Evolutionary conservation across 1,140 invertebrate genomes (phyloP), one percentile per base, ranked within the genome.

Genomic region (Cotesia chilonis): DNA sequence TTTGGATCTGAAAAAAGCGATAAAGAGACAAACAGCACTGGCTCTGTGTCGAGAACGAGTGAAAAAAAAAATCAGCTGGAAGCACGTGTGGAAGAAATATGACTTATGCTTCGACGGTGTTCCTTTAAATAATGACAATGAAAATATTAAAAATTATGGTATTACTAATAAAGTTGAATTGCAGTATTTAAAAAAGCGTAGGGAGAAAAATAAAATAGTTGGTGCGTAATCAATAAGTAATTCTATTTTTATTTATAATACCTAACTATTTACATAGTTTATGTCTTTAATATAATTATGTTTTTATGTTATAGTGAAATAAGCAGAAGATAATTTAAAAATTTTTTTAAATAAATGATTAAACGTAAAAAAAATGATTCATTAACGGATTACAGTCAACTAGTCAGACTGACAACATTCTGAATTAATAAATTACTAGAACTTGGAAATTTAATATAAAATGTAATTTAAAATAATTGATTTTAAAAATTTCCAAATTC

Each of bases 1-100:
- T 6, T 55, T 83, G 0, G 84, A 86, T 72, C 70, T 87, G 0
- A 87, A 87, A 61, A 86, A 82, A 75, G 83, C 86, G 4, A 75
- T 87, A 12, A 82, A 82, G 71, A 69, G 80, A n/a, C 76, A 85
- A 61, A 85, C 83, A 51, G 82, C 79, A 74, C 78, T 86, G 54
- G 77, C 80, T 12, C 60, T 87, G 0, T 81, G 80, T 61, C 80
- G 86, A 70, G 81, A 85, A 57, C 78, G 82, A 4, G 69, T 84
- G 1, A 81, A 74, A 2, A 83, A 80, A 47, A 86, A 85, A 73
- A 84, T 86, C 38, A 87, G 84, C 68, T 87, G 86, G 86, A 87
- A 82, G 69, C 80, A 84, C n/a, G 63, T 87, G 35, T 87, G 85
- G 85, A 86, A 81, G 68, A 83, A 79, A 51, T 84, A 87, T 72